Conservation (phyloP, 1,140 invertebrate species). For the Drosophila mojavensis region DNA sequence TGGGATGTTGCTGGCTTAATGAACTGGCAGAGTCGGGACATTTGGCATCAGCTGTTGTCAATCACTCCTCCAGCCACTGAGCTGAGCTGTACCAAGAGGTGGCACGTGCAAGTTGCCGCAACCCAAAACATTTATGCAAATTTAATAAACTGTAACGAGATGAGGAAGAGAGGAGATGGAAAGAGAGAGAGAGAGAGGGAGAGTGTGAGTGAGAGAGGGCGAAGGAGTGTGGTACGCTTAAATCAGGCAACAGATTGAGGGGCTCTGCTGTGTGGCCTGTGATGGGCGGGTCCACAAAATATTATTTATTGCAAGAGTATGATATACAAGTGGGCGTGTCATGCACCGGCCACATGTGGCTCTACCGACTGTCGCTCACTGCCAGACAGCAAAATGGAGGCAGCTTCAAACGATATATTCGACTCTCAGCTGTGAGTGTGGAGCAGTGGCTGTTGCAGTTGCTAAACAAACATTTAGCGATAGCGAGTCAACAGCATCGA, state of each 20-base stretch:
- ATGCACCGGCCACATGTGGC: slow-evolving; percentile 54
- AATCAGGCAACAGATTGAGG: slow-evolving; percentile 30
- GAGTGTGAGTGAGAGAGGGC: not conserved
- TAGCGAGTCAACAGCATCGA: slow-evolving; percentile 76
- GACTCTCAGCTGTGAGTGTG: slow-evolving; percentile 13
- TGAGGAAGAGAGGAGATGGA: not conserved
- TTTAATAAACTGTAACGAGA: slow-evolving; percentile 66
- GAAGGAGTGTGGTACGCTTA: slow-evolving; percentile 21
- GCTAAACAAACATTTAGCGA: slow-evolving; percentile 80
- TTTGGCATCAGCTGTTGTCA: slow-evolving; percentile 63
- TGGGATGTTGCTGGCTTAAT: slow-evolving; percentile 66
- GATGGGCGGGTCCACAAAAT: slow-evolving; percentile 52
- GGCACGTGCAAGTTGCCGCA: slow-evolving; percentile 22
- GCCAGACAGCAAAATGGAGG: slow-evolving; percentile 28
- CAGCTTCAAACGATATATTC: slow-evolving; percentile 31
- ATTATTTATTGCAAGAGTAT: slow-evolving; percentile 60
- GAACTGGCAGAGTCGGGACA: slow-evolving; percentile 65
- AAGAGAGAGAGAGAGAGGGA: not conserved
- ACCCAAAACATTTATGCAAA: slow-evolving; percentile 73
- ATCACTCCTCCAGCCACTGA: not conserved
- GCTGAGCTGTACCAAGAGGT: slow-evolving; percentile 7
- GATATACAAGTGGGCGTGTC: slow-evolving; percentile 64
- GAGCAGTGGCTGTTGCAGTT: slow-evolving; percentile 59
- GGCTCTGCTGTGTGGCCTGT: slow-evolving; percentile 11
- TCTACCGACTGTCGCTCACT: slow-evolving; percentile 62